Evolutionary conservation across 2,797 vertebrate species (phyloP).

Genomic region (Syndactyla subalaris): DNA sequence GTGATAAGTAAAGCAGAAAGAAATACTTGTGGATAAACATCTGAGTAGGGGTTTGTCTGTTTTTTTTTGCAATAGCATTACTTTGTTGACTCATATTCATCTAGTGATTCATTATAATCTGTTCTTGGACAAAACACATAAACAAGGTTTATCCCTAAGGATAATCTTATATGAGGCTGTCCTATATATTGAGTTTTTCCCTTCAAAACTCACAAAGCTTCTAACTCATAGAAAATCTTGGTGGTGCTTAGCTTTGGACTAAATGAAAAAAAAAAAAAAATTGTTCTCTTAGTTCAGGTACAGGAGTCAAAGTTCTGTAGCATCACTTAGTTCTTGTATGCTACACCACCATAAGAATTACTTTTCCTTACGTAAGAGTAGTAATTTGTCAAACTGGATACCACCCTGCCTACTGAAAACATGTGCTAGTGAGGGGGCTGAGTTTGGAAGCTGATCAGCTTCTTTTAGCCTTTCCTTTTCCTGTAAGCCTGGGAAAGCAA

Average conservation of each 20-base stretch:
- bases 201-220: not conserved
- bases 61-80: not conserved
- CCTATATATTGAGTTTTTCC: not conserved
- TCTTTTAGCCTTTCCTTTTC: not conserved
- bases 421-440: not conserved
- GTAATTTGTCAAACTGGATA: not conserved
- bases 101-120: conserved; percentile 38
- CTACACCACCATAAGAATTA: not conserved
- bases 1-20: not conserved
- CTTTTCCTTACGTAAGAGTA: not conserved
- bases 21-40: conserved; percentile 32
- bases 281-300: not conserved
- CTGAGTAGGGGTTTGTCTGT: not conserved
- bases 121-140: conserved; percentile 47
- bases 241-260: not conserved
- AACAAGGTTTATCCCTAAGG: conserved; percentile 48
- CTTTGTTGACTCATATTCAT: conserved; percentile 24
- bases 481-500: not conserved
- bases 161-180: conserved; percentile 16
- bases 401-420: not conserved
- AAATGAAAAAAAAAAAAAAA: not conserved
- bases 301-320: not conserved
- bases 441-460: not conserved
- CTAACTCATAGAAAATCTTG: not conserved
- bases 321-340: not conserved